These are phyloP conservation scores for Lepidotrigona ventralis DNA, from an alignment of 1,140 invertebrate genomes.

Conservation along the genomic window DNA sequence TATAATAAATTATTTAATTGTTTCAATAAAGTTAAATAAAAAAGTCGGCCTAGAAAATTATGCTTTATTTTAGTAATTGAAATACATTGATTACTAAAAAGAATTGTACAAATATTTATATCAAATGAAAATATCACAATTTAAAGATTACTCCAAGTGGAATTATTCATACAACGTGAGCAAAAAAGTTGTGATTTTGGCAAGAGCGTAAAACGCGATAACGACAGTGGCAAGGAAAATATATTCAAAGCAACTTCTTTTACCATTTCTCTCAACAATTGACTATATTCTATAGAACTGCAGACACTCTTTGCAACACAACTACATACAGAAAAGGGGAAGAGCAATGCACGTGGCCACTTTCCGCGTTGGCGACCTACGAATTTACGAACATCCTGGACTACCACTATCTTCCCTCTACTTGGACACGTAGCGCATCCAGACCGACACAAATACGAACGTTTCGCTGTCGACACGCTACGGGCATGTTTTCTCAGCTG, in stretches of 20 bases:
- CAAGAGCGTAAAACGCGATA: too few species aligned
- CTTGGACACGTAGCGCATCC: slow-evolving; percentile 14
- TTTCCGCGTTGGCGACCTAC: slow-evolving; percentile 13
- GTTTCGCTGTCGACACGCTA: slow-evolving; percentile 67
- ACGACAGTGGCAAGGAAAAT: not conserved
- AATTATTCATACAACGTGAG: too few species aligned
- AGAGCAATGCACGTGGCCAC: not conserved
- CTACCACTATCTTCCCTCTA: slow-evolving; percentile 37
- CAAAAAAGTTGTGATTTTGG: too few species aligned
- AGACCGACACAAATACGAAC: slow-evolving; percentile 49
- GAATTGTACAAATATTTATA: not conserved
- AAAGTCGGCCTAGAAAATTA: not conserved
- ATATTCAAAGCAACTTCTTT: not conserved
- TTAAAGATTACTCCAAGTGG: too few species aligned
- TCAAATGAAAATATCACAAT: not conserved
- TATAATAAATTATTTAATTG: not conserved
- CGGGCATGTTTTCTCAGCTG: slow-evolving; percentile 78
- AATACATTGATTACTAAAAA: too few species aligned
- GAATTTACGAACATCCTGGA: slow-evolving; percentile 52
- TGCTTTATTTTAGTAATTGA: not conserved
- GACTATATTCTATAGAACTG: too few species aligned
- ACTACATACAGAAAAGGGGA: not conserved
- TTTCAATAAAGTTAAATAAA: not conserved
- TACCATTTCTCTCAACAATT: not conserved
- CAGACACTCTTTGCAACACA: too few species aligned